Evolutionary conservation across 2,888 invertebrate species (phyloP).

Genomic region (Drosophila pseudotalamancana): DNA sequence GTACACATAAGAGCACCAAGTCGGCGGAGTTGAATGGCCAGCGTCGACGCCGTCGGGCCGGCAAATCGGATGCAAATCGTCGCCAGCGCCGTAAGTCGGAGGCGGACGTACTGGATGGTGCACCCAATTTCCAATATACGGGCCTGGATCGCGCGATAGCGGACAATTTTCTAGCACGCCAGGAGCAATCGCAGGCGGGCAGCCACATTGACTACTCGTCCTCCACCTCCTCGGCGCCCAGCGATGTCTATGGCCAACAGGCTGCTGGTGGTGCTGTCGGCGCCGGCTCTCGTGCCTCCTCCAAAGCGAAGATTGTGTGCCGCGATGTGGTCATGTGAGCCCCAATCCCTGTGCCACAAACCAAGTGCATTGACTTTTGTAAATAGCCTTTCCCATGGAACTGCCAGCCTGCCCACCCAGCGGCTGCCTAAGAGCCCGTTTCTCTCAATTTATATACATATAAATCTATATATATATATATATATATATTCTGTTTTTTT

Average conservation of each 20-base stretch:
- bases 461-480: background rate
- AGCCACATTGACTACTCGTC: constrained; percentile 83
- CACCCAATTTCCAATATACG: constrained; percentile 82
- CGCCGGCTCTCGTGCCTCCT: constrained; percentile 57
- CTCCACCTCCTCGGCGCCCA: constrained; percentile 74
- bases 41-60: constrained; percentile 67
- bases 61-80: constrained; percentile 73
- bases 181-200: constrained; percentile 79
- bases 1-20: constrained; percentile 73
- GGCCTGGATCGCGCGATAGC: constrained; percentile 84
- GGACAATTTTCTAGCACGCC: constrained; percentile 83
- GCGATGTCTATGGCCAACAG: constrained; percentile 55
- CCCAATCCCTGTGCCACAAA: background rate
- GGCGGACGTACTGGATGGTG: constrained; percentile 80
- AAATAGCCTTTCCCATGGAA: constrained; percentile 43
- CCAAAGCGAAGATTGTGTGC: constrained; percentile 79
- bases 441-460: background rate
- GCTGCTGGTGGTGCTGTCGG: no score
- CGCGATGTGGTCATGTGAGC: constrained; percentile 82
- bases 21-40: constrained; percentile 73
- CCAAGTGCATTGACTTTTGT: constrained; percentile 37
- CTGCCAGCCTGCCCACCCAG: background rate
- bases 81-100: constrained; percentile 83
- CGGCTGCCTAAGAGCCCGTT: background rate
- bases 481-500: constrained; percentile 1